phyloP scores from a whole-genome alignment of 1,140 invertebrate species.

The Potamilus streckersoni region DNA sequence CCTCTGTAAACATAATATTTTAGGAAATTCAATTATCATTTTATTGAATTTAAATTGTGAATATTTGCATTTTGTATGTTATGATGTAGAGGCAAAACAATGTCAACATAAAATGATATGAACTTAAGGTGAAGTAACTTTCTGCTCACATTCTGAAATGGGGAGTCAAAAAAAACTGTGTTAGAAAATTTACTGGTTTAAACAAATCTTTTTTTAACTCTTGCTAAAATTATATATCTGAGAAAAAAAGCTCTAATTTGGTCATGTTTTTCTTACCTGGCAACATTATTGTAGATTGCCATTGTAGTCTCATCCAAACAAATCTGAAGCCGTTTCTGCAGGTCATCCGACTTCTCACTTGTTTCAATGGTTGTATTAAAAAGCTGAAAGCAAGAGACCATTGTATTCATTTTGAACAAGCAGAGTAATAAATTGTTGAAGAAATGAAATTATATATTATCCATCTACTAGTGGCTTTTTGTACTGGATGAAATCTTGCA shows the following conservation, averaged over 20 bases:
- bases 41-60: background rate
- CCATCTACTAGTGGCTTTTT: constrained; percentile 30
- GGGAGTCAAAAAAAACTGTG: no score
- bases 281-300: constrained; percentile 71
- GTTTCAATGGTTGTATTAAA: constrained; percentile 74
- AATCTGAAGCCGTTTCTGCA: constrained; percentile 58
- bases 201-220: no score
- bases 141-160: no score
- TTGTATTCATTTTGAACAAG: background rate
- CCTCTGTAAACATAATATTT: constrained; percentile 50
- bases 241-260: background rate
- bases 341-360: constrained; percentile 60
- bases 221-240: no score
- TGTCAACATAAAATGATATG: no score
- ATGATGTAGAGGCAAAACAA: no score
- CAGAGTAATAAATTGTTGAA: no score
- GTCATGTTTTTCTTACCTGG: constrained; percentile 50
- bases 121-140: no score
- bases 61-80: background rate
- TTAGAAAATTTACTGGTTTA: no score
- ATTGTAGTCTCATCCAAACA: constrained; percentile 68
- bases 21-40: background rate
- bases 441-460: no score
- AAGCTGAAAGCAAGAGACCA: constrained; percentile 69
- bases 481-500: background rate